phyloP scores from a whole-genome alignment of 2,113 vertebrate species.

The Micromys minutus region DNA sequence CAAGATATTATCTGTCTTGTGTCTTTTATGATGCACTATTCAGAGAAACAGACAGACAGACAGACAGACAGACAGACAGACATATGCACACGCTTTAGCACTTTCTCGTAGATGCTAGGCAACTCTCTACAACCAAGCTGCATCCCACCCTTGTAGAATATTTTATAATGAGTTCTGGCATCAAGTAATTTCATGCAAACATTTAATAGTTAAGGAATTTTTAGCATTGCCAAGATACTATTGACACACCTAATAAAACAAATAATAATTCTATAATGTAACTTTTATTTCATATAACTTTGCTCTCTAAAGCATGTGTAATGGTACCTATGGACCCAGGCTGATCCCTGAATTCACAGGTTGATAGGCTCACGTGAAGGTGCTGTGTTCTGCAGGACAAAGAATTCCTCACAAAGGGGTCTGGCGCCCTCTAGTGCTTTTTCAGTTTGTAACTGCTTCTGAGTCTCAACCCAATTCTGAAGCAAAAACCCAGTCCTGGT shows the following conservation, averaged over 20 bases:
- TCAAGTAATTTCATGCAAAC: conserved; percentile 32
- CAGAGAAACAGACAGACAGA: neutral
- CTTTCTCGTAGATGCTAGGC: neutral
- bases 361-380: neutral
- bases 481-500: neutral
- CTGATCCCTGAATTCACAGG: conserved; percentile 28
- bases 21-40: neutral
- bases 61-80: neutral
- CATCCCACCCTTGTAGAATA: neutral
- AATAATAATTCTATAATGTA: conserved; percentile 34
- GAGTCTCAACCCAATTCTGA: neutral
- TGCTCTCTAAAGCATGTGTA: conserved; percentile 43
- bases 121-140: neutral
- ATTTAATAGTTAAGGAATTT: conserved; percentile 25
- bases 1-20: neutral
- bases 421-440: conserved; percentile 77
- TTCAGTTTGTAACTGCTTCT: neutral
- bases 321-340: neutral
- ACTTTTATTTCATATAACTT: no score
- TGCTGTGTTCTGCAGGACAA: neutral
- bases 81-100: neutral
- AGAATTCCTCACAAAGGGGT: conserved; percentile 57
- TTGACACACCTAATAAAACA: conserved; percentile 60
- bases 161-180: conserved; percentile 29
- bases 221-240: conserved; percentile 41